Conservation (phyloP, 1,140 invertebrate genomes). For the Acyrthosiphon pisum region DNA sequence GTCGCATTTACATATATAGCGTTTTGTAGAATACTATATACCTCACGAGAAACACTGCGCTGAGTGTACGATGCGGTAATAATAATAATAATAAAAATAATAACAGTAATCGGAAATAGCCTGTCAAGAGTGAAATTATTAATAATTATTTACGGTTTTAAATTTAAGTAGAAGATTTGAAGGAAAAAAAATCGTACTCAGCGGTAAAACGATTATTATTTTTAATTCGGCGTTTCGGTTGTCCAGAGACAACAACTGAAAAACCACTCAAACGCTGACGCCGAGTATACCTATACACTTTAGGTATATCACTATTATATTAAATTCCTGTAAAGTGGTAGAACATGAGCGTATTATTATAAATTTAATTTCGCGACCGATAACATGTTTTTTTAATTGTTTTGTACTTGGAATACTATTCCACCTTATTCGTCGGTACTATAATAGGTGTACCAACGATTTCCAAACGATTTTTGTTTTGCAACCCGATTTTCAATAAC, state of each 20-base stretch:
- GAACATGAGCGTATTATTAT: background rate
- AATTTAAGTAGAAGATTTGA: background rate
- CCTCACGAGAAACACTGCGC: background rate
- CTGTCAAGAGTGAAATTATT: slow-evolving; percentile 42
- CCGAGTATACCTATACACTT: background rate
- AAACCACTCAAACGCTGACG: background rate
- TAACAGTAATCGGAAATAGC: background rate
- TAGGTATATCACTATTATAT: background rate
- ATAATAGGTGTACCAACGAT: too few relatives aligned
- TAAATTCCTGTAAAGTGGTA: background rate
- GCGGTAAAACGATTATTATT: background rate
- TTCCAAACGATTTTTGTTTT: too few relatives aligned
- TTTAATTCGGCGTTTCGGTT: background rate
- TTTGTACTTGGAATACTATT: background rate
- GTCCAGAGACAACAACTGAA: background rate
- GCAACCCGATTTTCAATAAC: too few relatives aligned
- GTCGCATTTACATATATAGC: slow-evolving; percentile 6
- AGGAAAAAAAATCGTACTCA: background rate
- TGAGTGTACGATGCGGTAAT: background rate
- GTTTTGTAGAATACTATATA: slow-evolving; percentile 30
- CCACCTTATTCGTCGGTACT: too few relatives aligned
- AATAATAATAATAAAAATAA: slow-evolving; percentile 23
- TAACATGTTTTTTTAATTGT: background rate
- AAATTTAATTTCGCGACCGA: background rate
- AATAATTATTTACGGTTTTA: slow-evolving; percentile 20